Evolutionary conservation across 2,113 vertebrate species (phyloP).

Genomic region (Argyrosomus japonicus): DNA sequence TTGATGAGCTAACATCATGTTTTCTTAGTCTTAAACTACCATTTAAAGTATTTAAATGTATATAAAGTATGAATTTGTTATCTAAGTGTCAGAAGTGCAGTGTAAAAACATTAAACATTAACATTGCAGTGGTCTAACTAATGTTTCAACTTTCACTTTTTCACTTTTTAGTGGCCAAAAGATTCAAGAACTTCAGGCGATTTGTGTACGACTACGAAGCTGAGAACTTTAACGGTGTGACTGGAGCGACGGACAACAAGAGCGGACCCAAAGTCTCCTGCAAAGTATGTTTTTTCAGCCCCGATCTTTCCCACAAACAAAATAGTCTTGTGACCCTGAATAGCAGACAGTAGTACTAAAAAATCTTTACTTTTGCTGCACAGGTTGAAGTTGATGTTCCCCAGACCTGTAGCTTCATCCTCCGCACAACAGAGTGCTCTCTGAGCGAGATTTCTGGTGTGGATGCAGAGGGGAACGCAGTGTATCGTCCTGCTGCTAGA

Average conservation of each 20-base stretch:
- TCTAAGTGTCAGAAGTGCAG: not conserved
- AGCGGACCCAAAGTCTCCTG: conserved; percentile 89
- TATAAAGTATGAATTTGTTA: not conserved
- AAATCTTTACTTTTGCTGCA: conserved; percentile 21
- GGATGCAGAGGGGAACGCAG: conserved; percentile 73
- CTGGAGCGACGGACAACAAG: conserved; percentile 82
- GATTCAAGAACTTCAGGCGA: conserved; percentile 88
- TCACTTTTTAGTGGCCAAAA: conserved; percentile 84
- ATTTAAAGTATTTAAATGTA: not conserved
- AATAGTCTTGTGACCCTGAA: not conserved
- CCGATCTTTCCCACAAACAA: not conserved
- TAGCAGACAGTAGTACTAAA: not conserved
- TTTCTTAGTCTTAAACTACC: not conserved
- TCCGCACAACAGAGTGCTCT: conserved; percentile 88
- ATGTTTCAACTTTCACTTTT: not conserved
- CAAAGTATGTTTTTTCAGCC: conserved; percentile 79
- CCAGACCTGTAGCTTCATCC: conserved; percentile 88
- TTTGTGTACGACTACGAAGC: conserved; percentile 90
- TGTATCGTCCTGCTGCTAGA: conserved; percentile 84
- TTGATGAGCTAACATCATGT: not conserved
- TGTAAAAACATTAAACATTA: not conserved
- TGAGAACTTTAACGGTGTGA: conserved; percentile 86
- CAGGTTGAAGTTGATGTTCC: conserved; percentile 94
- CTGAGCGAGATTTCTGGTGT: conserved; percentile 85
- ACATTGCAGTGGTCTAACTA: conserved; percentile 17